Percentiles rank a stretch among this genome's conserved stretches.
These are phyloP conservation scores for Emmelina monodactyla DNA, from an alignment of 2,888 invertebrate species.

Conservation along the genomic window DNA sequence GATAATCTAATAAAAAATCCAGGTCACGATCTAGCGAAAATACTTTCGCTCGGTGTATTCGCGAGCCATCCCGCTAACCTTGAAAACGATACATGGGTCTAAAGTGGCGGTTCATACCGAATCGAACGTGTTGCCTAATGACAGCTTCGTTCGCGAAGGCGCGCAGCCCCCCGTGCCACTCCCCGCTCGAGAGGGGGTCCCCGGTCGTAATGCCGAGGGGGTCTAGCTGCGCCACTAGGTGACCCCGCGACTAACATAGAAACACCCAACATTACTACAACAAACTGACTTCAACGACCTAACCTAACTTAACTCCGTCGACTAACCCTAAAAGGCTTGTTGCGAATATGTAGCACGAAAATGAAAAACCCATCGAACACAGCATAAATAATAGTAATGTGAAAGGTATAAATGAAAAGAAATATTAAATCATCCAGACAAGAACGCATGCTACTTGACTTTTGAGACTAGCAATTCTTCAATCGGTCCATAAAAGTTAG, in stretches of 20 bases:
- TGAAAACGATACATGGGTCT: conserved; percentile 21
- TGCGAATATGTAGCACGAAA: no score
- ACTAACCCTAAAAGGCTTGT: no score
- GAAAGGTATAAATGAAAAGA: no score
- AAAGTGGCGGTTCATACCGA: conserved; percentile 61
- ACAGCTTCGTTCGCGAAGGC: conserved; percentile 61
- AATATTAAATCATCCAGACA: neutral
- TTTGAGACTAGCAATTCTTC: conserved; percentile 59
- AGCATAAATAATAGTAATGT: no score
- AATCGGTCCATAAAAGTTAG: conserved; percentile 27
- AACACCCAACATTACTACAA: conserved; percentile 21
- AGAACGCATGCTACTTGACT: neutral
- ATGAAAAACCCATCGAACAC: no score
- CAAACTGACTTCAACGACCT: no score
- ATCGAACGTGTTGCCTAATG: conserved; percentile 62
- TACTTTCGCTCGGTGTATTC: no score
- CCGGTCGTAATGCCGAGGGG: conserved; percentile 88
- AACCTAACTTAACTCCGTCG: no score
- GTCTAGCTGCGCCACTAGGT: conserved; percentile 91
- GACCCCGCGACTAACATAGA: conserved; percentile 82
- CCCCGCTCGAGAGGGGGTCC: conserved; percentile 62
- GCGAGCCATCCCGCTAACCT: conserved; percentile 29
- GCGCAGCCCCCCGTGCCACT: conserved; percentile 57
- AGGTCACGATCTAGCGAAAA: no score
- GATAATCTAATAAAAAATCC: no score